Conservation (phyloP, 2,113 vertebrate species). For the Balaenoptera acutorostrata region DNA sequence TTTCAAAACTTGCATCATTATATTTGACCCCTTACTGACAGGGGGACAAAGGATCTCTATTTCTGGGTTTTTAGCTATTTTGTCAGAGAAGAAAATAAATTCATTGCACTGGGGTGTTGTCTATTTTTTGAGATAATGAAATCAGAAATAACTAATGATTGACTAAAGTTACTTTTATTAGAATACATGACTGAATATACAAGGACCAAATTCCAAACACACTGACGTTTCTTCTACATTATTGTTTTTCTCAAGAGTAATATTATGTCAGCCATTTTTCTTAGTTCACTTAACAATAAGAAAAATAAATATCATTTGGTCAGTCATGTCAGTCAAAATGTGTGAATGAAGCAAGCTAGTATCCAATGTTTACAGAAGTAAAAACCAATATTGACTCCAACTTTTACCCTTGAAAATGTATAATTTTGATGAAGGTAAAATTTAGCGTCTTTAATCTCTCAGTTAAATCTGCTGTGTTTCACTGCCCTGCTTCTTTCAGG, state of each 20-base stretch:
- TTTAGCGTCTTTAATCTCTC: not conserved
- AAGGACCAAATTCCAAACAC: not conserved
- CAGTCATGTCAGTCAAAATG: not conserved
- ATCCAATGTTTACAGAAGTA: not conserved
- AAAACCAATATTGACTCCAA: not conserved
- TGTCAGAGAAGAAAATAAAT: slow-evolving; percentile 43
- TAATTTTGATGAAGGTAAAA: not conserved
- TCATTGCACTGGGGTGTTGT: not conserved
- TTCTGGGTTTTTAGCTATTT: slow-evolving; percentile 44
- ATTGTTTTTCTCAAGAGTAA: not conserved
- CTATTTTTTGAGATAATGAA: slow-evolving; percentile 48
- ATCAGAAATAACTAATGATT: slow-evolving; percentile 4
- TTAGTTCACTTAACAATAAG: not conserved
- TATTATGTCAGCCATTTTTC: not conserved
- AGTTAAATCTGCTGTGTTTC: not conserved
- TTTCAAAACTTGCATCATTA: slow-evolving; percentile 29
- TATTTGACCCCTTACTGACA: slow-evolving; percentile 57
- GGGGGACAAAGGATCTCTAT: slow-evolving; percentile 59
- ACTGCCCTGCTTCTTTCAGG: not conserved
- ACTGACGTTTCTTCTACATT: not conserved
- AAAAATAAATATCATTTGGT: not conserved
- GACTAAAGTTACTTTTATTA: not conserved
- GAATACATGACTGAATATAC: not conserved
- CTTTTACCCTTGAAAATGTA: not conserved
- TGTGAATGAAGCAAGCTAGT: not conserved